Percentiles rank a stretch among this genome's conserved stretches.
Conservation (phyloP, 2,888 invertebrate species). For the Dinocampus coccinellae region DNA sequence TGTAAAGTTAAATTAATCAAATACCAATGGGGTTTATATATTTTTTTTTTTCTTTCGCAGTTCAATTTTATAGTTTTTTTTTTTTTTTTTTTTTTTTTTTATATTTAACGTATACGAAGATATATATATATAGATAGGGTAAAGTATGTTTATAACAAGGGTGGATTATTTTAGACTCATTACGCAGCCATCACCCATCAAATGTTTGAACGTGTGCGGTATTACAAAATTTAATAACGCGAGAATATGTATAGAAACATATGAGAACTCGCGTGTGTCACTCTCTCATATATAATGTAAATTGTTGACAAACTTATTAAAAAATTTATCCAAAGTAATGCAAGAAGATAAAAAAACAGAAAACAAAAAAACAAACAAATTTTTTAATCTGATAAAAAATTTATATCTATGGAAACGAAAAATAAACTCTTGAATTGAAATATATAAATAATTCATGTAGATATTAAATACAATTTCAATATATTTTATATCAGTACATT, state of each 20-base stretch:
- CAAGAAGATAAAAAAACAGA: background rate
- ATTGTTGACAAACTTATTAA: background rate
- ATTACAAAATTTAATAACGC: conserved; percentile 18
- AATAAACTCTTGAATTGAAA: background rate
- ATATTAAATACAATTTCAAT: background rate
- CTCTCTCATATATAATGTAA: background rate
- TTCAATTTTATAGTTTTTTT: background rate
- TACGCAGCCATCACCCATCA: conserved; percentile 3
- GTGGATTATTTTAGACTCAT: conserved; percentile 10
- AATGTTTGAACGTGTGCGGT: conserved; percentile 13
- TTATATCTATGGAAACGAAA: background rate
- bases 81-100: background rate
- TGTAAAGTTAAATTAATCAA: too few species aligned
- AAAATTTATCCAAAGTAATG: background rate
- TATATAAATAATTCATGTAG: background rate
- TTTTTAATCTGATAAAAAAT: too few species aligned
- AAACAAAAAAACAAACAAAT: too few species aligned
- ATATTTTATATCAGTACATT: background rate
- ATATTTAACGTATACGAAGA: background rate
- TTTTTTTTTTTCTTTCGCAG: too few species aligned
- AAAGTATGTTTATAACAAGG: conserved; percentile 8
- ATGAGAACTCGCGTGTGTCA: background rate
- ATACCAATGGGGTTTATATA: too few species aligned
- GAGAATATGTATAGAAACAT: background rate
- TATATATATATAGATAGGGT: background rate